phyloP scores from a whole-genome alignment of 2,113 vertebrate genomes.

The Xerus inauris region DNA sequence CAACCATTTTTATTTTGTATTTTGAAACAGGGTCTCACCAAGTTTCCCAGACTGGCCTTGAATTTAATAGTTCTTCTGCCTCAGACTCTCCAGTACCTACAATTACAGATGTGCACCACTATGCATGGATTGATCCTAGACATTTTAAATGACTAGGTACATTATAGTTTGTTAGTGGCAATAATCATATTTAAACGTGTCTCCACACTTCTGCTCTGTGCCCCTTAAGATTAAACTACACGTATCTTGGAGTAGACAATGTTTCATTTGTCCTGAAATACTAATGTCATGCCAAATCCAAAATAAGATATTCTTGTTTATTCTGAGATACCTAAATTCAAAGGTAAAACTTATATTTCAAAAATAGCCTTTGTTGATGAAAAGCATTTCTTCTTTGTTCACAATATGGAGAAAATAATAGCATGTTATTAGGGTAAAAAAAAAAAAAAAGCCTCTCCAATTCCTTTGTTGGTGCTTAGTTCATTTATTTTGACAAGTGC shows the following conservation, averaged over 20 bases:
- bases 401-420: conserved; percentile 1
- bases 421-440: not conserved
- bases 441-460: not conserved
- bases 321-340: not conserved
- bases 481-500: conserved; percentile 72
- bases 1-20: no score
- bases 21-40: no score
- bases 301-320: not conserved
- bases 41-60: no score
- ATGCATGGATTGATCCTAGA: not conserved
- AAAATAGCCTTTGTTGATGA: not conserved
- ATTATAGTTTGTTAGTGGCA: not conserved
- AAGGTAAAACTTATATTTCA: conserved; percentile 2
- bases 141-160: not conserved
- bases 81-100: no score
- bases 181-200: not conserved
- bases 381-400: not conserved
- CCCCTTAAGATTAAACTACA: not conserved
- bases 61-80: no score
- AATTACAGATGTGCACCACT: no score
- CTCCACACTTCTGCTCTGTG: not conserved
- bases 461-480: conserved; percentile 39
- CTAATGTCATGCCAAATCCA: not conserved
- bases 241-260: not conserved
- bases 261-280: not conserved